Evolutionary conservation across 2,888 invertebrate species (phyloP).

Genomic region (Digitonthophagus gazella): DNA sequence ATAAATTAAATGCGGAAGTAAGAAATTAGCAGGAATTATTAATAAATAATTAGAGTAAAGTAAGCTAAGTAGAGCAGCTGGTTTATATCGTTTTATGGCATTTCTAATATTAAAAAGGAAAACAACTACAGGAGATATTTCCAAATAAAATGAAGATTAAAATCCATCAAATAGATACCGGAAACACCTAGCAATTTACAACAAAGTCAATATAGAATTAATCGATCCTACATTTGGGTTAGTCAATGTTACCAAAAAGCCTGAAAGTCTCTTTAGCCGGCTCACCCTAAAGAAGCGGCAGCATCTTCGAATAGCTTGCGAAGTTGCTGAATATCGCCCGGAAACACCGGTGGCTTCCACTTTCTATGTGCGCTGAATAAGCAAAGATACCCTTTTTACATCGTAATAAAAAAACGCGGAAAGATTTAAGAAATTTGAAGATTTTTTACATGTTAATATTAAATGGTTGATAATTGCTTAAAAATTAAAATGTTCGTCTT

Average conservation of each 20-base stretch:
- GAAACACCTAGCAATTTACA: too few relatives aligned
- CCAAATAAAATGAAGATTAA: too few relatives aligned
- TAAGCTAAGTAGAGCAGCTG: too few relatives aligned
- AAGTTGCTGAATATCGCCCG: constrained; percentile 74
- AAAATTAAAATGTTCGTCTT: constrained; percentile 40
- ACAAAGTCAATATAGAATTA: neutral
- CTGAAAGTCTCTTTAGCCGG: constrained; percentile 24
- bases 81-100: too few relatives aligned
- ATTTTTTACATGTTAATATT: too few relatives aligned
- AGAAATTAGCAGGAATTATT: too few relatives aligned
- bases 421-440: neutral
- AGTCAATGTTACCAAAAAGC: neutral
- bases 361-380: constrained; percentile 68
- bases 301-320: constrained; percentile 75
- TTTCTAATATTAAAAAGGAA: too few relatives aligned
- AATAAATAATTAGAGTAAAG: too few relatives aligned
- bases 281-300: constrained; percentile 55
- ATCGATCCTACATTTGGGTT: neutral
- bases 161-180: too few relatives aligned
- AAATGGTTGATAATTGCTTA: too few relatives aligned
- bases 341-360: constrained; percentile 81
- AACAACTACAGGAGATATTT: too few relatives aligned
- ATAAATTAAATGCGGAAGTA: too few relatives aligned
- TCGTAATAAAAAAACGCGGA: neutral
- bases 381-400: neutral